Evolutionary conservation across 2,797 vertebrate species (phyloP).

Genomic region (Echiichthys vipera): DNA sequence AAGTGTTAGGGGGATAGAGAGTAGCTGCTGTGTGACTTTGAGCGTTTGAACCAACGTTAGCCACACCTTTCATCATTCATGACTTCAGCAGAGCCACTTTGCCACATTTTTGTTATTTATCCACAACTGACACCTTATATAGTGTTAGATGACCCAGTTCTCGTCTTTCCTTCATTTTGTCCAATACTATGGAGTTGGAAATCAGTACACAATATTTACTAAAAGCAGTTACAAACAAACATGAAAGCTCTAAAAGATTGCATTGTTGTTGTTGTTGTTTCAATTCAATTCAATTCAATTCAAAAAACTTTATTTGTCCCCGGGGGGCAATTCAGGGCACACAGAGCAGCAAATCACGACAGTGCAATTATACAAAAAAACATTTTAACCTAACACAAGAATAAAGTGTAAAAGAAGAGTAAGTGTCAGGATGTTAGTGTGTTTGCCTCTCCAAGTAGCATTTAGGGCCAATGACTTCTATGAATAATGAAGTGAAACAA

Average conservation of each 20-base stretch:
- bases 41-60: background rate
- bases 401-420: no score
- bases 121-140: background rate
- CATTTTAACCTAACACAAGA: no score
- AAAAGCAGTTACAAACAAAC: background rate
- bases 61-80: slow-evolving; percentile 44
- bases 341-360: no score
- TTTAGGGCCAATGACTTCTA: background rate
- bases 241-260: background rate
- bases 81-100: slow-evolving; percentile 17
- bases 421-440: no score
- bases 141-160: background rate
- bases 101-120: slow-evolving; percentile 6
- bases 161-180: background rate
- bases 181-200: background rate
- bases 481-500: background rate
- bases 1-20: no score
- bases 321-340: no score
- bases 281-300: no score
- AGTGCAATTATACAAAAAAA: no score
- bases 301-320: no score
- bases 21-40: background rate
- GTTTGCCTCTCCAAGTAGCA: background rate
- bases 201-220: background rate
- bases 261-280: background rate